A percentile compares a stretch with the other conserved stretches of the same genome.
Conservation (phyloP, 2,113 vertebrate genomes). For the Chloropsis cyanopogon region DNA sequence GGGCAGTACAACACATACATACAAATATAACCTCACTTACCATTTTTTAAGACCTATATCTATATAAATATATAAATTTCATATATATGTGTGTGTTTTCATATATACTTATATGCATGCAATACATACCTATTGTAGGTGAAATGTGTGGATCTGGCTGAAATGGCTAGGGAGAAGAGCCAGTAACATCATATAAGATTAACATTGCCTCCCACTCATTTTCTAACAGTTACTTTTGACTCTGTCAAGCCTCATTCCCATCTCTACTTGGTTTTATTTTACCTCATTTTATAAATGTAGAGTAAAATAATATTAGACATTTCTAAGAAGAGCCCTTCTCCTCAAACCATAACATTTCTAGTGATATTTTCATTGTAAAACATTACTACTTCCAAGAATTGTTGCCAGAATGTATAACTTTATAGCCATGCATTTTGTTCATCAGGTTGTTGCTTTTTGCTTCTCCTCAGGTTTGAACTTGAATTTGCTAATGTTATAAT, state of each 20-base stretch:
- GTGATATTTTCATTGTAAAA: neutral
- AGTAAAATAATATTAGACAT: neutral
- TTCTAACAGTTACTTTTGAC: neutral
- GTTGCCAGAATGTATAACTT: neutral
- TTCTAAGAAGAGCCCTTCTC: neutral
- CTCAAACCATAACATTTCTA: neutral
- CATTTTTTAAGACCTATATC: neutral
- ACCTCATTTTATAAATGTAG: neutral
- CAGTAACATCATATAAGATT: neutral
- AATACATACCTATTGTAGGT: neutral
- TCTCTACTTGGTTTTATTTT: neutral
- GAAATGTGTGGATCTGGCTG: neutral
- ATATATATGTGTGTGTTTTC: neutral
- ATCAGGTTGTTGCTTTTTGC: neutral
- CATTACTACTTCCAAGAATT: neutral
- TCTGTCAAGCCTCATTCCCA: neutral
- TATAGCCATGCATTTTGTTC: neutral
- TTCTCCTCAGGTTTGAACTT: neutral
- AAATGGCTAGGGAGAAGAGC: neutral
- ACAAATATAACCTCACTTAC: neutral
- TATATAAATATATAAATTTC: neutral
- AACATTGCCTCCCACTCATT: neutral
- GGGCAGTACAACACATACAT: neutral
- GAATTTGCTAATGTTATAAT: neutral
- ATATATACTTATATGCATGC: neutral